Percentiles rank a stretch among this genome's conserved stretches.
Conservation (phyloP, 2,797 vertebrate genomes). For the Stomatorhinus walkeri region DNA sequence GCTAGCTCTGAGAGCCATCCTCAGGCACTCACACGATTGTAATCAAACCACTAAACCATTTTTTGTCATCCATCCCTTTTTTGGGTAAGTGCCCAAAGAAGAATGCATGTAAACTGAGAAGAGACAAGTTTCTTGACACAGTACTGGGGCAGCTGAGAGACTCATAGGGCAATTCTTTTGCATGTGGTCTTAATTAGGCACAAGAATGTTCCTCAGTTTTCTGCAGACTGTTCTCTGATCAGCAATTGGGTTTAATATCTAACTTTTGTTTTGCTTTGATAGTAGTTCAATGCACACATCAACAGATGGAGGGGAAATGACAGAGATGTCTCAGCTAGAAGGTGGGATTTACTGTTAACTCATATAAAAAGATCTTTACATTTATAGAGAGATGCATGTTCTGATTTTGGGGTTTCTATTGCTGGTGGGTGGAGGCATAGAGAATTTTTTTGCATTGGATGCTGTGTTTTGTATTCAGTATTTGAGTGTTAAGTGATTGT, state of each 20-base stretch:
- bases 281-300: slow-evolving; percentile 47
- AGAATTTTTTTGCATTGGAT: neutral
- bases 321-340: slow-evolving; percentile 50
- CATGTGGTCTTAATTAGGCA: neutral
- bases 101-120: neutral
- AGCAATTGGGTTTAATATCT: neutral
- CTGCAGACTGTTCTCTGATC: neutral
- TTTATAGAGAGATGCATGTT: neutral
- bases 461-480: neutral
- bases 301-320: slow-evolving; percentile 39
- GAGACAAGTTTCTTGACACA: neutral
- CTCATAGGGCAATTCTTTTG: neutral
- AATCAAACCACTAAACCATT: neutral
- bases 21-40: neutral
- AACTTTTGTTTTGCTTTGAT: slow-evolving; percentile 11
- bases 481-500: neutral
- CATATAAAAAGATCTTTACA: neutral
- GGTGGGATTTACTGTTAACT: slow-evolving; percentile 40
- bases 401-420: neutral
- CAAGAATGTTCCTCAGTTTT: neutral
- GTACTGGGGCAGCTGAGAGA: neutral
- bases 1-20: neutral
- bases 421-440: neutral
- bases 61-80: neutral
- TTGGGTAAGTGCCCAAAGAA: neutral